phyloP scores from a whole-genome alignment of 64 coral and sea anemone genomes.

The Montipora efflorescens region DNA sequence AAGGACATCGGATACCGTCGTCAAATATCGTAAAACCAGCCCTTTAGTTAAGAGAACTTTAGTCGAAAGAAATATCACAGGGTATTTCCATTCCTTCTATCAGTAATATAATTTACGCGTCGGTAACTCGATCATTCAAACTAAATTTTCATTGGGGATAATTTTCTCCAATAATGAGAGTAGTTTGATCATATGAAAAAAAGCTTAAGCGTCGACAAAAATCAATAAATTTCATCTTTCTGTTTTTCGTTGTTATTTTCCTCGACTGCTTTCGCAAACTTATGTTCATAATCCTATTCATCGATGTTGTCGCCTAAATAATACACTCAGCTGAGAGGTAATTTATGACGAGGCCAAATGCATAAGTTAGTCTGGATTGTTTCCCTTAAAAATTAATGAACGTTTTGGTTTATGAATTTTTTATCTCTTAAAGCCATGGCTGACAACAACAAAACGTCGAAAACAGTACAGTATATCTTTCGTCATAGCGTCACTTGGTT shows the following conservation, averaged over 20 bases:
- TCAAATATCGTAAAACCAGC: too few species aligned
- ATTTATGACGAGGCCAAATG: not conserved
- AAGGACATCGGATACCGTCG: not conserved
- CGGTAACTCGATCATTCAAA: not conserved
- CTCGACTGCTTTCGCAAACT: not conserved
- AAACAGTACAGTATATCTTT: too few species aligned
- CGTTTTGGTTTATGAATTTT: slow-evolving; percentile 3
- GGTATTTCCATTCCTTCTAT: too few species aligned
- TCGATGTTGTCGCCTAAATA: not conserved
- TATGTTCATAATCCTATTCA: not conserved
- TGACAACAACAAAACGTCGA: too few species aligned
- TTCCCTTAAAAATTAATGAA: slow-evolving; percentile 1
- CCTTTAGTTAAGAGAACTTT: too few species aligned
- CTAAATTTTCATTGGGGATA: not conserved
- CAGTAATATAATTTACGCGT: not conserved
- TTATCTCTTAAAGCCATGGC: not conserved
- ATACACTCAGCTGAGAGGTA: not conserved
- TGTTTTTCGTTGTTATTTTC: not conserved
- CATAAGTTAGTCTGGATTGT: not conserved
- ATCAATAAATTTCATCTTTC: too few species aligned
- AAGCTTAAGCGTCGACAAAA: too few species aligned
- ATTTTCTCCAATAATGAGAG: not conserved
- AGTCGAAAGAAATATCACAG: too few species aligned
- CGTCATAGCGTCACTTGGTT: too few species aligned
- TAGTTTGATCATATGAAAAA: too few species aligned